Evolutionary conservation across 1,140 invertebrate genomes (phyloP).

Genomic region (Diabrotica virgifera): DNA sequence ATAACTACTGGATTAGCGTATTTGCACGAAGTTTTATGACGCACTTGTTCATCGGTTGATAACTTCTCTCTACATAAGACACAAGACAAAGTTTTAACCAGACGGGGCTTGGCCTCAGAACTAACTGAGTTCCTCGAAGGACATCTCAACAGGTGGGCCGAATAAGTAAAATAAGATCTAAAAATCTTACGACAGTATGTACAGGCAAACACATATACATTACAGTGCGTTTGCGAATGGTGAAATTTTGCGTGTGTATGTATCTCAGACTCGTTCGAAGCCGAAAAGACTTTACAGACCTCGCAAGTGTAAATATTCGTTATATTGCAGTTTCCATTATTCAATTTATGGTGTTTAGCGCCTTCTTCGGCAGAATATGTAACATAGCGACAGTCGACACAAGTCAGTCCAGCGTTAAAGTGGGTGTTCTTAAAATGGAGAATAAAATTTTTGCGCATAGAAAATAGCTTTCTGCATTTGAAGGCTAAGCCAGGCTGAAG

Average conservation of each 20-base stretch:
- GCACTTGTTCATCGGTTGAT: slow-evolving; percentile 13
- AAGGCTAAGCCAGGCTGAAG: slow-evolving; percentile 45
- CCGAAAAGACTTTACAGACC: slow-evolving; percentile 23
- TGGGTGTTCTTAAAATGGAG: slow-evolving; percentile 43
- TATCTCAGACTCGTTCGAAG: slow-evolving; percentile 19
- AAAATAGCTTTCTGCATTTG: slow-evolving; percentile 47
- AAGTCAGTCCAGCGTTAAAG: too few relatives aligned
- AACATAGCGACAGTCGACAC: not conserved
- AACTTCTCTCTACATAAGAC: slow-evolving; percentile 35
- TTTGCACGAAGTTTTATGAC: slow-evolving; percentile 28
- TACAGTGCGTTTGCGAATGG: not conserved
- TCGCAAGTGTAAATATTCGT: slow-evolving; percentile 34
- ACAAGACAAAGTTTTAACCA: slow-evolving; percentile 14
- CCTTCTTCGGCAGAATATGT: not conserved
- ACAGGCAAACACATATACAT: slow-evolving; percentile 39
- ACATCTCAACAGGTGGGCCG: slow-evolving; percentile 33
- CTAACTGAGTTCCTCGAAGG: not conserved
- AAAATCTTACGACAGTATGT: slow-evolving; percentile 41
- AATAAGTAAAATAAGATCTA: slow-evolving; percentile 36
- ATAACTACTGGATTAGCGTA: slow-evolving; percentile 29
- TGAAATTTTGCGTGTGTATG: slow-evolving; percentile 26
- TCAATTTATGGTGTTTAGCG: not conserved
- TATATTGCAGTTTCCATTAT: slow-evolving; percentile 20
- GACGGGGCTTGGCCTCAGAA: too few relatives aligned
- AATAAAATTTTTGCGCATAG: slow-evolving; percentile 48